phyloP scores from a whole-genome alignment of 1,140 invertebrate species.

The Phocides pigmalion region DNA sequence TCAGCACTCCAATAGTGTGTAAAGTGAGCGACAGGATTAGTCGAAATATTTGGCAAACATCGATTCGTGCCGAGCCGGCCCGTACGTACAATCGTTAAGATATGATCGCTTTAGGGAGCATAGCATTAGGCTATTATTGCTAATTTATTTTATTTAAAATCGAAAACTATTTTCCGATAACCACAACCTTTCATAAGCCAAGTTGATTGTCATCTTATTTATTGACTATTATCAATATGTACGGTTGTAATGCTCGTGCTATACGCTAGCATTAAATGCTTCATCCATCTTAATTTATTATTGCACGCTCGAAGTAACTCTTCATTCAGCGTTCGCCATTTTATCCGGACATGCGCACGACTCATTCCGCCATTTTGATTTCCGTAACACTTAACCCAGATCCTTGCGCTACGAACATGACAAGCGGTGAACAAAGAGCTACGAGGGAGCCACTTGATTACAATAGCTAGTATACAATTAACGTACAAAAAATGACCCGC shows the following conservation, averaged over 20 bases:
- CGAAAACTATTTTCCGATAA: slow-evolving; percentile 81
- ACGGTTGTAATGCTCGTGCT: slow-evolving; percentile 58
- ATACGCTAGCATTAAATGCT: slow-evolving; percentile 65
- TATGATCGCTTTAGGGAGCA: slow-evolving; percentile 74
- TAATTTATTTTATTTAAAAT: slow-evolving; percentile 77
- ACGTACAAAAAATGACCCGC: slow-evolving; percentile 61
- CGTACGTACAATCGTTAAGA: slow-evolving; percentile 50
- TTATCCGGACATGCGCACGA: slow-evolving; percentile 58
- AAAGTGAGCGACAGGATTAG: slow-evolving; percentile 48
- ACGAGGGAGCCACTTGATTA: slow-evolving; percentile 61
- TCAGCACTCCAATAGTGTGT: slow-evolving; percentile 3
- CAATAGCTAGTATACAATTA: slow-evolving; percentile 59
- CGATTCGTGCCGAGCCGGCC: slow-evolving; percentile 51
- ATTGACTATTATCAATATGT: slow-evolving; percentile 80
- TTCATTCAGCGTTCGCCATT: slow-evolving; percentile 60
- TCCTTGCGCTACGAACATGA: slow-evolving; percentile 49
- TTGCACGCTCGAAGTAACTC: slow-evolving; percentile 56
- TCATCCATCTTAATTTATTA: slow-evolving; percentile 64
- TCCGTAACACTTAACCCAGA: slow-evolving; percentile 77
- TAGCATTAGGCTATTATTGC: slow-evolving; percentile 82
- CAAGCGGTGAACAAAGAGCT: slow-evolving; percentile 65
- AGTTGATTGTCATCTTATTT: slow-evolving; percentile 77
- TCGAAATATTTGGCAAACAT: slow-evolving; percentile 64
- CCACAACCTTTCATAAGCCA: slow-evolving; percentile 84
- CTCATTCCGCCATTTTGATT: slow-evolving; percentile 67